These are phyloP conservation scores for Toxonevra muliebris DNA, from an alignment of 2,888 invertebrate genomes.

Conservation along the genomic window DNA sequence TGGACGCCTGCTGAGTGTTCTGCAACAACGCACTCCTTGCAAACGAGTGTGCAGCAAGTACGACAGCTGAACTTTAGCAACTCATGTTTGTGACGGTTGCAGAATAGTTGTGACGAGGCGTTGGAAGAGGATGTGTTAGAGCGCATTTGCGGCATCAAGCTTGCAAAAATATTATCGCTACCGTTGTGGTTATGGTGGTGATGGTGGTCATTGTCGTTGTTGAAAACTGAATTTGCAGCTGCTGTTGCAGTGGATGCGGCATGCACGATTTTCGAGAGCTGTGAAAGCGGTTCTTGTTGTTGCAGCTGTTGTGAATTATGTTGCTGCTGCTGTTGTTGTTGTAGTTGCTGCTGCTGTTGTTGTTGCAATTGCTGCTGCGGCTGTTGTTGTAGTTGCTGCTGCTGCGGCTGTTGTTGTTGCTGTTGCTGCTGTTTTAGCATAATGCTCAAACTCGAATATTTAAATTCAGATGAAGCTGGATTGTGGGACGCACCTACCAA, in stretches of 20 bases:
- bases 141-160: slow-evolving; percentile 37
- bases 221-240: slow-evolving; percentile 37
- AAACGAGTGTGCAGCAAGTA: slow-evolving; percentile 90
- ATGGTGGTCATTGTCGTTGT: slow-evolving; percentile 33
- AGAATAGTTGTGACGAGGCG: slow-evolving; percentile 65
- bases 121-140: slow-evolving; percentile 30
- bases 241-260: slow-evolving; percentile 42
- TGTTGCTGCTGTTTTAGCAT: slow-evolving; percentile 59
- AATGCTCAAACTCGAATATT: slow-evolving; percentile 59
- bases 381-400: slow-evolving; percentile 44
- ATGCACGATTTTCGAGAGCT: slow-evolving; percentile 58
- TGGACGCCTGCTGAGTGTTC: slow-evolving; percentile 87
- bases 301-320: slow-evolving; percentile 31
- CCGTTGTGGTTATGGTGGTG: slow-evolving; percentile 33
- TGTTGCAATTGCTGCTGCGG: slow-evolving; percentile 35
- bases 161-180: slow-evolving; percentile 41
- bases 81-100: slow-evolving; percentile 90
- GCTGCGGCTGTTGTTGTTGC: slow-evolving; percentile 50
- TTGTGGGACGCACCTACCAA: slow-evolving; percentile 28
- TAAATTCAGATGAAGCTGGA: slow-evolving; percentile 38
- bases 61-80: slow-evolving; percentile 93
- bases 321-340: slow-evolving; percentile 36
- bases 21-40: slow-evolving; percentile 91
- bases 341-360: slow-evolving; percentile 40
- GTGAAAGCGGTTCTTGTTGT: slow-evolving; percentile 54